Percentiles rank a stretch among this genome's conserved stretches.
Evolutionary conservation across 2,888 invertebrate genomes (phyloP).

Genomic region (Piscicola geometra): DNA sequence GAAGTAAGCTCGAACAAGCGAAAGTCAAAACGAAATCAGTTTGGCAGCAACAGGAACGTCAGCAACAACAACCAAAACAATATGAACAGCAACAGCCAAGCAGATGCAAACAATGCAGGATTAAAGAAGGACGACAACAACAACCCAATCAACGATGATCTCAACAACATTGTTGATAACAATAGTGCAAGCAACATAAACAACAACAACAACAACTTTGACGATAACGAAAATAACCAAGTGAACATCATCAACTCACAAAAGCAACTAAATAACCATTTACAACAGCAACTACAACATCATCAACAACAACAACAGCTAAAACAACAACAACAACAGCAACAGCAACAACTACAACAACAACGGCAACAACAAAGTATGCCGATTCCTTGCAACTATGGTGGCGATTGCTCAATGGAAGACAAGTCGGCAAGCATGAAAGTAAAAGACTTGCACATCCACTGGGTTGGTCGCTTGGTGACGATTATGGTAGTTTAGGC

Average conservation of each 20-base stretch:
- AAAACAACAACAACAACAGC: neutral
- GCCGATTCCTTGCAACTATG: conserved; percentile 4
- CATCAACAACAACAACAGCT: neutral
- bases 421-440: conserved; percentile 7
- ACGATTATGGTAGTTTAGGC: no score
- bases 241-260: neutral
- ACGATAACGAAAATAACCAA: neutral
- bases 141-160: neutral
- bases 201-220: neutral
- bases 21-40: neutral
- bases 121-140: neutral
- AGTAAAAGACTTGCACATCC: neutral
- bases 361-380: neutral
- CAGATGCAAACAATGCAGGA: neutral
- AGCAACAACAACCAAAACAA: conserved; percentile 4
- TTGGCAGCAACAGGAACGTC: neutral
- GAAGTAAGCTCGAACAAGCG: conserved; percentile 5
- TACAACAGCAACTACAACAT: neutral
- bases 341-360: neutral
- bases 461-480: neutral
- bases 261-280: neutral
- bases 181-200: neutral
- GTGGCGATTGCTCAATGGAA: conserved; percentile 1
- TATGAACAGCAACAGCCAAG: neutral
- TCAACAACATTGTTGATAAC: neutral